These are phyloP conservation scores for Euthynnus affinis DNA, from an alignment of 2,797 vertebrate genomes.

Conservation along the genomic window DNA sequence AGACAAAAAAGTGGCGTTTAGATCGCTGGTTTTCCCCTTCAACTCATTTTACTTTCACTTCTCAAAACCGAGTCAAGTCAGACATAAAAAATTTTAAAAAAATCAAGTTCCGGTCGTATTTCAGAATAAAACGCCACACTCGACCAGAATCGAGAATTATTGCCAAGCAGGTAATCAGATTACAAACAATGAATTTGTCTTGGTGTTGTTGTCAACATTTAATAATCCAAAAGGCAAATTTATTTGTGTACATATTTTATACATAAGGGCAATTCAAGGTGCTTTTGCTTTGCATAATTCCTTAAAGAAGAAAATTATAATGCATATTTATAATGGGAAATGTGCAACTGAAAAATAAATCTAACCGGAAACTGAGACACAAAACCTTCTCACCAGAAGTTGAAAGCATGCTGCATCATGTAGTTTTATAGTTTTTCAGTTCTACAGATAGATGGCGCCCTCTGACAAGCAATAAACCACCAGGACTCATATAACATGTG, in stretches of 20 bases:
- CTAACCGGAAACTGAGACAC: neutral
- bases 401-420: accelerated
- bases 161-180: too few relatives aligned
- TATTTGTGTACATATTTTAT: too few relatives aligned
- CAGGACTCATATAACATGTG: neutral
- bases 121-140: neutral
- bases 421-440: accelerated
- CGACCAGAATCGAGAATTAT: too few relatives aligned
- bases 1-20: neutral
- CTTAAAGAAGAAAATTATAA: too few relatives aligned
- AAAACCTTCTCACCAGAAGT: accelerated
- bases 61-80: neutral
- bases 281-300: too few relatives aligned
- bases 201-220: too few relatives aligned
- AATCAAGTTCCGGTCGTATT: neutral
- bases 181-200: too few relatives aligned
- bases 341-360: neutral
- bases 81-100: neutral
- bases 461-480: neutral
- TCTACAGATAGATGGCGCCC: slow-evolving; percentile 39
- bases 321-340: too few relatives aligned
- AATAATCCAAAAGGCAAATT: too few relatives aligned
- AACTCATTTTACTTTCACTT: slow-evolving; percentile 72
- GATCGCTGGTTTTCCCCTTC: slow-evolving; percentile 48
- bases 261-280: too few relatives aligned